Percentiles rank a stretch among this genome's conserved stretches.
phyloP scores from a whole-genome alignment of 1,140 invertebrate genomes.

The Drosophila cardini region DNA sequence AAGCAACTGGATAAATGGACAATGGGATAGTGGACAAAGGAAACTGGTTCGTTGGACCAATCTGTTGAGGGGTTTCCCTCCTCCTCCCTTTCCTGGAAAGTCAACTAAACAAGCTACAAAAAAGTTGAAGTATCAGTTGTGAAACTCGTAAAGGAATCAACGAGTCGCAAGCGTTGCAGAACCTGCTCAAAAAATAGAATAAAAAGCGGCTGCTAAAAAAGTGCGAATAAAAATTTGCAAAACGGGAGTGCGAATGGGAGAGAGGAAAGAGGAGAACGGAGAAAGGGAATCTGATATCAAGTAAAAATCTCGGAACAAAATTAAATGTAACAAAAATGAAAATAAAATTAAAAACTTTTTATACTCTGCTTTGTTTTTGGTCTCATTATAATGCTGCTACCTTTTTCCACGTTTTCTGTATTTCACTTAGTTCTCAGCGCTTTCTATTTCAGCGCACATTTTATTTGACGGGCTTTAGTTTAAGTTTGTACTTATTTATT shows the following conservation, averaged over 20 bases:
- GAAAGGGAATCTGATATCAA: conserved; percentile 13
- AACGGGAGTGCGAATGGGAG: neutral
- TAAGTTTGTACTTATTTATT: conserved; percentile 25
- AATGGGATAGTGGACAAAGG: conserved; percentile 1
- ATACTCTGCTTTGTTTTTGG: conserved; percentile 29
- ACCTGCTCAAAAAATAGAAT: conserved; percentile 18
- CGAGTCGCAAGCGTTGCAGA: conserved; percentile 27
- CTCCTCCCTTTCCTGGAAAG: neutral
- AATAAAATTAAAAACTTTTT: conserved; percentile 44
- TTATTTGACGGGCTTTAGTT: conserved; percentile 38
- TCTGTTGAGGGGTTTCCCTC: neutral
- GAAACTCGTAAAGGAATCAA: conserved; percentile 36
- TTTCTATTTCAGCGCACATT: conserved; percentile 51
- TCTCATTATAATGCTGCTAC: conserved; percentile 14
- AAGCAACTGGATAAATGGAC: conserved; percentile 35
- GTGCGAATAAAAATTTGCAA: conserved; percentile 16
- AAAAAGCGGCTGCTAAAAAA: conserved; percentile 8
- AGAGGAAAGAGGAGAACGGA: conserved; percentile 6
- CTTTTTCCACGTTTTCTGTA: neutral
- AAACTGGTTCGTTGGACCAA: conserved; percentile 30
- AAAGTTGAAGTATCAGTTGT: conserved; percentile 44
- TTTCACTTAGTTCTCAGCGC: conserved; percentile 26
- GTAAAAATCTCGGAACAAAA: conserved; percentile 33
- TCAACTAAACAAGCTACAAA: conserved; percentile 13
- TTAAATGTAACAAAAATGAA: conserved; percentile 41